Conservation (phyloP, 2,888 invertebrate species). For the Cepaea hortensis region DNA sequence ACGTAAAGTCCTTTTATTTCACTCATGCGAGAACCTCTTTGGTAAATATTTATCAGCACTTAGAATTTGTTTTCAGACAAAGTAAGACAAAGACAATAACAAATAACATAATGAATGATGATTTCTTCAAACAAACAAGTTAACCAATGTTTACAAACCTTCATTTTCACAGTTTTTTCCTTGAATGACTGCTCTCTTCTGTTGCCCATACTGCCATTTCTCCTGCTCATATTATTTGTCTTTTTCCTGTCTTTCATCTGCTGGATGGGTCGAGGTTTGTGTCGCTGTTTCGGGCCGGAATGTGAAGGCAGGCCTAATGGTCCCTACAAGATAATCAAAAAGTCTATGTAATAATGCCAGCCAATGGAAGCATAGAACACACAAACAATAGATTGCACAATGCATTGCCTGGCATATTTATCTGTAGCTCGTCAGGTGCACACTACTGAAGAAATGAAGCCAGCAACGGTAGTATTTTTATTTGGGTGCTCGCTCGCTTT, state of each 20-base stretch:
- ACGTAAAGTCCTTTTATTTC: too few species aligned
- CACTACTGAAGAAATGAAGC: too few species aligned
- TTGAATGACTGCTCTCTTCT: neutral
- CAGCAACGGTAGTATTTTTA: too few species aligned
- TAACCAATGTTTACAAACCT: neutral
- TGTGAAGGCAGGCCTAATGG: slow-evolving; percentile 69
- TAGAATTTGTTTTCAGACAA: too few species aligned
- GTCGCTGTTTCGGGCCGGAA: slow-evolving; percentile 72
- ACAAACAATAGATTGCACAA: neutral
- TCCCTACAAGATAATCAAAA: slow-evolving; percentile 38
- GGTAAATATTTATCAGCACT: too few species aligned
- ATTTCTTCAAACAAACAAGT: neutral
- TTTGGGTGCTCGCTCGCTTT: too few species aligned
- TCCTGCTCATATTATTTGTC: neutral
- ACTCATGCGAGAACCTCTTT: too few species aligned
- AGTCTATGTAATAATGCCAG: neutral
- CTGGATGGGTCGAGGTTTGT: slow-evolving; percentile 52
- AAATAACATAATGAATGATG: neutral
- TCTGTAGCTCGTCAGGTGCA: too few species aligned
- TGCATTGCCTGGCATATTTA: neutral
- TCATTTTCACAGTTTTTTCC: slow-evolving; percentile 15
- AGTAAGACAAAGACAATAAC: neutral
- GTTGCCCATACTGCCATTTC: neutral
- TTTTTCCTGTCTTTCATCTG: neutral
- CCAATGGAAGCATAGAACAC: neutral